Percentiles rank a stretch among this genome's conserved stretches.
Conservation (phyloP, 2,113 vertebrate genomes). For the Channa maculata region DNA sequence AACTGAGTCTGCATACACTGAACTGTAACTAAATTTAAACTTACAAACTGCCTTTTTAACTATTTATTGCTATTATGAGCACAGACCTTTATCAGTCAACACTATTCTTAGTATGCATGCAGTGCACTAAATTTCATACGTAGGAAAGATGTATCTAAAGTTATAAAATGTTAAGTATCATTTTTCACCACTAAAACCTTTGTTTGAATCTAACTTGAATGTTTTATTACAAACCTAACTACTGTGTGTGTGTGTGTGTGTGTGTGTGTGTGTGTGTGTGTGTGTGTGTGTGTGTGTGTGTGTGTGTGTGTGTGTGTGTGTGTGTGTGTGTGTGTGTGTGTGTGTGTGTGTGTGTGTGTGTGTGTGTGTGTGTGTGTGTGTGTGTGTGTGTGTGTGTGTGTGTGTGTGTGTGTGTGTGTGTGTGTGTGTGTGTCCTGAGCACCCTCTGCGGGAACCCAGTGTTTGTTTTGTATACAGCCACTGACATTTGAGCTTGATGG, state of each 20-base stretch:
- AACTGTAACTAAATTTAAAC: conserved; percentile 5
- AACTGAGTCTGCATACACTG: background rate
- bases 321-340: no score
- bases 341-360: conserved; percentile 2
- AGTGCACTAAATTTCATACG: conserved; percentile 18
- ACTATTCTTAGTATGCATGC: conserved; percentile 58
- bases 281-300: conserved; percentile 17
- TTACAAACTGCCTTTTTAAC: conserved; percentile 72
- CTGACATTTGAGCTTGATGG: conserved; percentile 74
- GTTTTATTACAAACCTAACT: background rate
- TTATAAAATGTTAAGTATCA: no score
- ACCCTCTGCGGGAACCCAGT: conserved; percentile 57
- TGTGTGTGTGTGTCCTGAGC: conserved; percentile 17
- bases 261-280: no score
- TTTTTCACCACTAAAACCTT: conserved; percentile 12
- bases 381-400: no score
- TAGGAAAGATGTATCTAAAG: background rate
- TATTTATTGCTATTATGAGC: conserved; percentile 36
- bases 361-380: background rate
- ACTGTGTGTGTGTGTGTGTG: background rate
- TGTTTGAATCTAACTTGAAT: background rate
- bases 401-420: conserved; percentile 14
- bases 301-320: conserved; percentile 1
- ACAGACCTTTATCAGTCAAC: conserved; percentile 1
- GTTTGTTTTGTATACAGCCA: conserved; percentile 78